phyloP scores from a whole-genome alignment of 2,113 vertebrate species.

The Scalopus aquaticus region DNA sequence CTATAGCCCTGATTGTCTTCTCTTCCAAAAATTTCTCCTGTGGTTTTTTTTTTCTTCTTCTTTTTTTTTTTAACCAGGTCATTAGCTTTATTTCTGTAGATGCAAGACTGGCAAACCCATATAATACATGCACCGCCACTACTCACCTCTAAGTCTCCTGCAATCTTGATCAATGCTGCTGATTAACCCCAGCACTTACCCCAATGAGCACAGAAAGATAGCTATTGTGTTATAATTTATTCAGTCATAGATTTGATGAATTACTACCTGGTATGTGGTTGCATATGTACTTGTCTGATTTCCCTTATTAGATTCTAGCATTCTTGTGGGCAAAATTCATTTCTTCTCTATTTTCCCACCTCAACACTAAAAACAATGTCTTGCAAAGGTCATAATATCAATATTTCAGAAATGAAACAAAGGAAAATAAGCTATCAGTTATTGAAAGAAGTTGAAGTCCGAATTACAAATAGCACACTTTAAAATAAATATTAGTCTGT shows the following conservation, averaged over 20 bases:
- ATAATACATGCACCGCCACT: not conserved
- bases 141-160: not conserved
- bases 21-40: not conserved
- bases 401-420: conserved; percentile 2
- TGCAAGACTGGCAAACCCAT: not conserved
- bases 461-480: not conserved
- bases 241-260: not conserved
- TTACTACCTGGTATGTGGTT: not conserved
- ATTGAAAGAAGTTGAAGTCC: not conserved
- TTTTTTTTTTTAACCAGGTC: not conserved
- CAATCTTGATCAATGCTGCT: not conserved
- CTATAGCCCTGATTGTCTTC: not conserved
- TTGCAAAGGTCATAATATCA: not conserved
- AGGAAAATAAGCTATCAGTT: not conserved
- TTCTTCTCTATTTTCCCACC: not conserved
- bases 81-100: not conserved
- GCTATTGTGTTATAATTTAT: not conserved
- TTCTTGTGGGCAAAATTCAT: not conserved
- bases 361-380: conserved; percentile 40
- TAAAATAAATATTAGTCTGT: conserved; percentile 7
- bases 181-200: not conserved
- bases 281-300: not conserved
- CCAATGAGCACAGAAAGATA: not conserved
- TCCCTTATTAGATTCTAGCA: not conserved
- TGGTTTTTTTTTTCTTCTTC: not conserved